Percentiles rank a stretch among this genome's conserved stretches.
These are phyloP conservation scores for Troides oblongomaculatus DNA, from an alignment of 2,888 invertebrate species.

Conservation along the genomic window DNA sequence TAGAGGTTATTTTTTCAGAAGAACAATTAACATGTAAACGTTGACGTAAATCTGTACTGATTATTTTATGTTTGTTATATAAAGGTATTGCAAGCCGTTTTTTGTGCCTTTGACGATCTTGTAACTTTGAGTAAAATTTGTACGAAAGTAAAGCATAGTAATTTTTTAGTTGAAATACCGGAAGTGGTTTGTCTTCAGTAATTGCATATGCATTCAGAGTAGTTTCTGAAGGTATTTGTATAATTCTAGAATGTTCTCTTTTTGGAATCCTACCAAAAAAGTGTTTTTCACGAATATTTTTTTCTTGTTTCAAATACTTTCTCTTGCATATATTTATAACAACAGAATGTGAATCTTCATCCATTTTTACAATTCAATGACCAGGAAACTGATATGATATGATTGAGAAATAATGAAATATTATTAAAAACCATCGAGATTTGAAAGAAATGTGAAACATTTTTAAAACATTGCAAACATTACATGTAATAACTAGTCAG, in stretches of 20 bases:
- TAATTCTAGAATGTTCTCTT: constrained; percentile 24
- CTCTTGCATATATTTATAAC: constrained; percentile 47
- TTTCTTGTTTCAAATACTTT: constrained; percentile 31
- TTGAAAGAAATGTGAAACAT: background rate
- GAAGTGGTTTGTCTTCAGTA: constrained; percentile 42
- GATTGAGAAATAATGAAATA: constrained; percentile 15
- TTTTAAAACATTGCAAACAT: background rate
- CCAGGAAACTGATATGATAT: constrained; percentile 8
- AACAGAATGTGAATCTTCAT: constrained; percentile 42
- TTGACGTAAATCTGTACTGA: constrained; percentile 46
- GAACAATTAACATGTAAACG: constrained; percentile 45
- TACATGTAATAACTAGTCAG: constrained; percentile 1
- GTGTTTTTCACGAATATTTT: constrained; percentile 5
- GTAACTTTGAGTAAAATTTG: constrained; percentile 48
- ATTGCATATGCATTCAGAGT: constrained; percentile 41
- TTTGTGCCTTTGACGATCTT: constrained; percentile 44
- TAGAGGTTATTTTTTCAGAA: constrained; percentile 45
- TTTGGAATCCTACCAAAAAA: background rate
- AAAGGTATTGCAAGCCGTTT: constrained; percentile 44
- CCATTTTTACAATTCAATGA: constrained; percentile 35
- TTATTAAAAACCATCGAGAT: constrained; percentile 42
- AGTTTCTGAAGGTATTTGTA: constrained; percentile 36
- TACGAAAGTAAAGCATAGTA: constrained; percentile 53
- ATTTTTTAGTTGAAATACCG: constrained; percentile 42
- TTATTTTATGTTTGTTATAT: constrained; percentile 53